These are phyloP conservation scores for Dicrurus megarhynchus DNA, from an alignment of 2,113 vertebrate genomes.

Conservation along the genomic window DNA sequence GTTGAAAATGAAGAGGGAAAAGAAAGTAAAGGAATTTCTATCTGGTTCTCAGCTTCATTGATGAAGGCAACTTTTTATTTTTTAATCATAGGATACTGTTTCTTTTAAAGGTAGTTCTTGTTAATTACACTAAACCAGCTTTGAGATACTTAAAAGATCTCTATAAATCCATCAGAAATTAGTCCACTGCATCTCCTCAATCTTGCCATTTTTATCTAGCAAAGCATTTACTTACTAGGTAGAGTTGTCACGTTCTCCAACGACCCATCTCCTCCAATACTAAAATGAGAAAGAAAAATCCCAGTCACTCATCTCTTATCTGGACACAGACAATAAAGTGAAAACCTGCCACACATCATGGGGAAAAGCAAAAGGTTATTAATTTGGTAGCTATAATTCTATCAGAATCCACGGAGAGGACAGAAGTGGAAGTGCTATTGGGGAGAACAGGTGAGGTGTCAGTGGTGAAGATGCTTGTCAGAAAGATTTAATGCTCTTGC, in stretches of 20 bases:
- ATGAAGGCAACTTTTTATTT: background rate
- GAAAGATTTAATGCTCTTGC: background rate
- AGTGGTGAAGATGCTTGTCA: background rate
- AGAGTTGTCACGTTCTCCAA: conserved; percentile 84
- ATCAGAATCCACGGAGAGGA: background rate
- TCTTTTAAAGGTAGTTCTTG: background rate
- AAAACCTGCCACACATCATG: background rate
- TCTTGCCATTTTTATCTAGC: background rate
- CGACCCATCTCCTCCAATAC: conserved; percentile 83
- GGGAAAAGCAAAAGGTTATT: background rate
- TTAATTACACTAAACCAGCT: background rate
- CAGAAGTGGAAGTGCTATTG: background rate
- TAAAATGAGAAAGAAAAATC: conserved; percentile 58
- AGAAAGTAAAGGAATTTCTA: background rate
- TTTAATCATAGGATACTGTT: background rate
- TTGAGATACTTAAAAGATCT: background rate
- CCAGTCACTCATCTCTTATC: background rate
- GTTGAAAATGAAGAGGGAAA: background rate
- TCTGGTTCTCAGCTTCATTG: background rate
- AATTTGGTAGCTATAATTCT: background rate
- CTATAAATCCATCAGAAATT: background rate
- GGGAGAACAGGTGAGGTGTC: background rate
- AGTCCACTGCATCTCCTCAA: background rate
- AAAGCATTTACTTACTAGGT: conserved; percentile 82
- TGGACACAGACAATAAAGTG: background rate